Evolutionary conservation across 2,113 vertebrate species (phyloP).

Genomic region (Steatornis caripensis): DNA sequence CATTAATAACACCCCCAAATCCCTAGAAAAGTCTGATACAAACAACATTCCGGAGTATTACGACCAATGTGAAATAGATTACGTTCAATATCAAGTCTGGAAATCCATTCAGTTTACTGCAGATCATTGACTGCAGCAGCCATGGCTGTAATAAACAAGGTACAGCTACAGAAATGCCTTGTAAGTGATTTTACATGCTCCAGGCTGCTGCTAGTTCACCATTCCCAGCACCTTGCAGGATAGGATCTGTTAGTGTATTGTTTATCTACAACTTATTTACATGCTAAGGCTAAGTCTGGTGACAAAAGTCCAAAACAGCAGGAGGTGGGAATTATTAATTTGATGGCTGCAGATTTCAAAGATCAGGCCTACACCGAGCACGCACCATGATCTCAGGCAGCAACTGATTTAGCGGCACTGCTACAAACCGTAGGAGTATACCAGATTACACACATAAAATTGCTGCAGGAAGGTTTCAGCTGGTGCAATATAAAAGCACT

Average conservation of each 20-base stretch:
- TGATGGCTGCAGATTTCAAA: background rate
- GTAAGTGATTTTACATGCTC: background rate
- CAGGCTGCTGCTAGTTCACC: background rate
- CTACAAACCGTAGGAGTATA: background rate
- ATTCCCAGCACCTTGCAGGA: background rate
- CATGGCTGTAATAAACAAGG: background rate
- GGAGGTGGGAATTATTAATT: background rate
- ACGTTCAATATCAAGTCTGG: background rate
- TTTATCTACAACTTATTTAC: background rate
- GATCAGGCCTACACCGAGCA: background rate
- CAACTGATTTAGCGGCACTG: background rate
- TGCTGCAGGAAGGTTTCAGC: background rate
- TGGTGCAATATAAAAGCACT: background rate
- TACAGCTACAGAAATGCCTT: background rate
- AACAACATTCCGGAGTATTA: constrained; percentile 7
- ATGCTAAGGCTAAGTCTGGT: background rate
- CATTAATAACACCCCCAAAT: background rate
- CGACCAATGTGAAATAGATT: background rate
- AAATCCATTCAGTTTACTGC: constrained; percentile 18
- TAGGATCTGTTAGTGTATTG: background rate
- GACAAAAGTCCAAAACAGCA: background rate
- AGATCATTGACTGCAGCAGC: background rate
- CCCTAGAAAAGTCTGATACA: background rate
- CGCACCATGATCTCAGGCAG: background rate
- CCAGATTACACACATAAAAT: background rate